Percentiles rank a stretch among this genome's conserved stretches.
These are phyloP conservation scores for Neotragus moschatus DNA, from an alignment of 2,113 vertebrate genomes.

Conservation along the genomic window DNA sequence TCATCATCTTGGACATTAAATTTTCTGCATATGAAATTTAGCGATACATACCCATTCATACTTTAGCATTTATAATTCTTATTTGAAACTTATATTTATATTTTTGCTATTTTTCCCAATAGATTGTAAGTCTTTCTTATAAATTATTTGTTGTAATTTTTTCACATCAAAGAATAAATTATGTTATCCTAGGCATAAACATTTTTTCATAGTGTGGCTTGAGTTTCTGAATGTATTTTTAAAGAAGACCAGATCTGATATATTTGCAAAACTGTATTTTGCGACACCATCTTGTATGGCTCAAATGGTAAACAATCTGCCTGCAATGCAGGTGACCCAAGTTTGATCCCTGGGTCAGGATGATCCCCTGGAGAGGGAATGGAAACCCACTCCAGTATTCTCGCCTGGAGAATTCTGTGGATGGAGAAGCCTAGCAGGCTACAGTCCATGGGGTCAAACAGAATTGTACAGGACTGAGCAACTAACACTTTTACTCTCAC, in stretches of 20 bases:
- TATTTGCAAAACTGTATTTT: not conserved
- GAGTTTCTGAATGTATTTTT: not conserved
- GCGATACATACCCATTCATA: not conserved
- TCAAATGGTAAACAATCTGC: not conserved
- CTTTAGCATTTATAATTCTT: not conserved
- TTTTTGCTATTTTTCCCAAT: not conserved
- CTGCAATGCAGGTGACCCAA: not conserved
- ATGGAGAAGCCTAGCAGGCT: fast-evolving
- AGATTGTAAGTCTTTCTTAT: not conserved
- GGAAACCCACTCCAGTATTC: not conserved
- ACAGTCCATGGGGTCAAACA: not conserved
- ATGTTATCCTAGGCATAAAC: not conserved
- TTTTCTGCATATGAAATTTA: not conserved
- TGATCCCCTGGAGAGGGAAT: not conserved
- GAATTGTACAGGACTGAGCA: not conserved
- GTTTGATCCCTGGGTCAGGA: not conserved
- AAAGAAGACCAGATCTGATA: not conserved
- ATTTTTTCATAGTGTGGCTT: not conserved
- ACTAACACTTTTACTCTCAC: not conserved
- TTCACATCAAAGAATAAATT: not conserved
- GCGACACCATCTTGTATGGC: not conserved
- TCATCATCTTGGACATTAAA: not conserved
- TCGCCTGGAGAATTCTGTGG: not conserved
- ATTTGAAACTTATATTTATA: not conserved
- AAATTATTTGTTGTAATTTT: not conserved